Conservation (phyloP, 2,888 invertebrate genomes). For the Heliothis peltigera region DNA sequence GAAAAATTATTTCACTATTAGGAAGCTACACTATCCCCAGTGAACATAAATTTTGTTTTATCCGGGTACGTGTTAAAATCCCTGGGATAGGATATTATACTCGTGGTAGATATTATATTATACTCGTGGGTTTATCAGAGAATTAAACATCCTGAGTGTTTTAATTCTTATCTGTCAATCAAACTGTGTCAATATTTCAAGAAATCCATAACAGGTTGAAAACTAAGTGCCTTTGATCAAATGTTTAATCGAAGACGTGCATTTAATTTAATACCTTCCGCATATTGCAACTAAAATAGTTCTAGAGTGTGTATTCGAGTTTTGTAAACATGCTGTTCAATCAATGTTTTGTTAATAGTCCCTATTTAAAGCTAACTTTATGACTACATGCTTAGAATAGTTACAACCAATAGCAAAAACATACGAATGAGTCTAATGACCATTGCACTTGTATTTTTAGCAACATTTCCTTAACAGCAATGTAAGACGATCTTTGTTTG, state of each 20-base stretch:
- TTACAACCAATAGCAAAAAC: neutral
- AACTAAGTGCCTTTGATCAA: too few species aligned
- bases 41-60: too few species aligned
- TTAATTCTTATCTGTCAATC: too few species aligned
- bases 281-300: neutral
- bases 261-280: neutral
- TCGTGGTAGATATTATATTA: too few species aligned
- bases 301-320: neutral
- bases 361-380: neutral
- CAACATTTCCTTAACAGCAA: neutral
- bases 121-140: neutral
- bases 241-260: neutral
- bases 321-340: neutral
- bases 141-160: too few species aligned
- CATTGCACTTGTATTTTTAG: neutral
- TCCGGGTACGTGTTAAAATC: too few species aligned
- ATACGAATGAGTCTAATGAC: conserved; percentile 4
- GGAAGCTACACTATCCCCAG: too few species aligned
- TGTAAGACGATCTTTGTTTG: neutral
- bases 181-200: too few species aligned
- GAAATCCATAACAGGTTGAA: too few species aligned
- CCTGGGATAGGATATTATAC: too few species aligned
- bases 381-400: neutral
- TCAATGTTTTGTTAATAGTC: neutral
- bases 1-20: too few species aligned